These are phyloP conservation scores for Mythimna albipuncta DNA, from an alignment of 2,888 invertebrate species.

Conservation along the genomic window DNA sequence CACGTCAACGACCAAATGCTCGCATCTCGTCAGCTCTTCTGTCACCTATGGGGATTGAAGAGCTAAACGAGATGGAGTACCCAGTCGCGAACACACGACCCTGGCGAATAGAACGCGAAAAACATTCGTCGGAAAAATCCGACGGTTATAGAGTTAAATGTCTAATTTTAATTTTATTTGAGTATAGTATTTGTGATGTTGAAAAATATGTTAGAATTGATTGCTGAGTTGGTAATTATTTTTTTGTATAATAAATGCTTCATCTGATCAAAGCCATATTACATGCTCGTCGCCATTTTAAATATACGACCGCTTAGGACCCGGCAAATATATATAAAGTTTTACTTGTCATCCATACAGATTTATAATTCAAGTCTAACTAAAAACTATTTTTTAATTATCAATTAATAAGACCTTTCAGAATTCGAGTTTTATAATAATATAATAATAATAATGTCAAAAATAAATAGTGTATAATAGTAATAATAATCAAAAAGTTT, in stretches of 20 bases:
- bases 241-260: conserved; percentile 17
- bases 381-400: conserved; percentile 28
- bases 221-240: no score
- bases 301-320: conserved; percentile 35
- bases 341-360: conserved; percentile 44
- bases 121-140: no score
- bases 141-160: no score
- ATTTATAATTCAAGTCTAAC: conserved; percentile 49
- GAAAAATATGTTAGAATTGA: no score
- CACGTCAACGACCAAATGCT: no score
- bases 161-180: no score
- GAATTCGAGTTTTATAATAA: conserved; percentile 37
- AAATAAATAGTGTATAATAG: not conserved
- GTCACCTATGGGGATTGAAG: no score
- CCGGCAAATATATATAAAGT: conserved; percentile 29
- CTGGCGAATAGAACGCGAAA: no score
- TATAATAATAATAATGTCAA: conserved; percentile 35
- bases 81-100: no score
- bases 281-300: conserved; percentile 10
- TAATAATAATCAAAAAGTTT: not conserved
- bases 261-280: conserved; percentile 7
- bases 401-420: conserved; percentile 49
- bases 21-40: no score
- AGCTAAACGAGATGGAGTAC: no score
- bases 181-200: no score